phyloP scores from a whole-genome alignment of 2,797 vertebrate species.

The Mus spretus region DNA sequence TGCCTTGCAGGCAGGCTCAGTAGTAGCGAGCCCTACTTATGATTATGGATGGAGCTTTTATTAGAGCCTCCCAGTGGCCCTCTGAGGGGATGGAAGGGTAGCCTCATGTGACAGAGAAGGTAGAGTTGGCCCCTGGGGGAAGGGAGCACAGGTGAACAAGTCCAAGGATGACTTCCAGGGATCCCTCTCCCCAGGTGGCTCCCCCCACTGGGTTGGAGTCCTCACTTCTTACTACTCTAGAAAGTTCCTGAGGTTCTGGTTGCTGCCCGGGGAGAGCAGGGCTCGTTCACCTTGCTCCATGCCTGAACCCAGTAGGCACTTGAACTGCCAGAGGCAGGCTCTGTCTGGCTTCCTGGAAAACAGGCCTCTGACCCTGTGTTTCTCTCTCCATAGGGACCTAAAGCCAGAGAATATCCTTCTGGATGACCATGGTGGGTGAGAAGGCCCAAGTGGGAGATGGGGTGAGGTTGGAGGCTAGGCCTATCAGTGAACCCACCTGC shows the following conservation, averaged over 20 bases:
- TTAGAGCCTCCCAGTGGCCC: background rate
- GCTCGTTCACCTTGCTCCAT: background rate
- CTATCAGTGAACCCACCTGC: background rate
- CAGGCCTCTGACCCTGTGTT: constrained; percentile 65
- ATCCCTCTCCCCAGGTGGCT: background rate
- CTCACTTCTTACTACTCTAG: background rate
- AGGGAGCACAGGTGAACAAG: background rate
- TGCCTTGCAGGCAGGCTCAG: background rate
- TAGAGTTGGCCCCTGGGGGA: background rate
- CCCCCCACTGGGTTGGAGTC: background rate
- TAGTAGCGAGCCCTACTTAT: background rate
- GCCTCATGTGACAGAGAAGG: background rate
- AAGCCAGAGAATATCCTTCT: constrained; percentile 99
- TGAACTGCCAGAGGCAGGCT: background rate
- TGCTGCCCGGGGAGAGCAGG: fast-evolving
- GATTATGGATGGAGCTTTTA: background rate
- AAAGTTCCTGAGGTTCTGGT: background rate
- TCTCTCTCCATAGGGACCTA: constrained; percentile 92
- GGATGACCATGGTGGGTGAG: constrained; percentile 96
- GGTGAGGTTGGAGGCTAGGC: background rate
- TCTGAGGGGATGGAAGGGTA: background rate
- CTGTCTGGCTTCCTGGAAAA: background rate
- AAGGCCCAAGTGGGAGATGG: background rate
- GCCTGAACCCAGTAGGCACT: background rate
- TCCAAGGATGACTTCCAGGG: background rate